Evolutionary conservation across 2,797 vertebrate species (phyloP).

Genomic region (Coregonus ussuriensis): DNA sequence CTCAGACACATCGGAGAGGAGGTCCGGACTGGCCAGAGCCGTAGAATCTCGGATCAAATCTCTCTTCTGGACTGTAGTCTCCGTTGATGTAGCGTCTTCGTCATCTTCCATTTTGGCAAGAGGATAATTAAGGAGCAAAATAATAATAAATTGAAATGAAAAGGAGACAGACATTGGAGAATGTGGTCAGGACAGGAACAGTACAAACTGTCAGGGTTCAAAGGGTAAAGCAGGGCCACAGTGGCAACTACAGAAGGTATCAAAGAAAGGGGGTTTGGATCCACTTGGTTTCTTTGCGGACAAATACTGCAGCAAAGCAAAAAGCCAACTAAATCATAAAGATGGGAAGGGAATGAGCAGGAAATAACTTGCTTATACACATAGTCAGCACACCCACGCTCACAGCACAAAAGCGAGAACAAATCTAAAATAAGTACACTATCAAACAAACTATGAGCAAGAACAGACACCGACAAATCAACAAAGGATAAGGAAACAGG

Average conservation of each 20-base stretch:
- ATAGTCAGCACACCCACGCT: conserved; percentile 78
- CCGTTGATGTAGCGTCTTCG: conserved; percentile 84
- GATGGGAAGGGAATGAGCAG: conserved; percentile 85
- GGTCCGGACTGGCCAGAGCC: conserved; percentile 77
- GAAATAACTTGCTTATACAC: conserved; percentile 97
- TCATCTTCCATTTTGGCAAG: conserved; percentile 88
- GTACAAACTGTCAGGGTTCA: conserved; percentile 83
- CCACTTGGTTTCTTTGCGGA: conserved; percentile 73
- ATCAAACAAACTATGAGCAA: conserved; percentile 64
- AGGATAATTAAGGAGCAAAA: conserved; percentile 89
- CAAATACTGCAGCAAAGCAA: conserved; percentile 73
- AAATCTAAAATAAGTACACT: conserved; percentile 52
- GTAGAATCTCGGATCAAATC: conserved; percentile 52
- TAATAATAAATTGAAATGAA: conserved; percentile 92
- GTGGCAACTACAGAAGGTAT: conserved; percentile 74
- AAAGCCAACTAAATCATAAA: conserved; percentile 64
- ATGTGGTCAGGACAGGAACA: conserved; percentile 89
- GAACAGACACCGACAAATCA: conserved; percentile 47
- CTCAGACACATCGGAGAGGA: conserved; percentile 98
- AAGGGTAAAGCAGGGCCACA: conserved; percentile 74
- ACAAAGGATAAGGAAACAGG: conserved; percentile 62
- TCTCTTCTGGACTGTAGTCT: conserved; percentile 94
- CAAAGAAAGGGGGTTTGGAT: conserved; percentile 74
- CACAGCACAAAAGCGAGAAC: conserved; percentile 67
- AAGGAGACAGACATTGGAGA: conserved; percentile 93